These are phyloP conservation scores for Brachionus angularis DNA, from an alignment of 1,140 invertebrate species.

Conservation along the genomic window DNA sequence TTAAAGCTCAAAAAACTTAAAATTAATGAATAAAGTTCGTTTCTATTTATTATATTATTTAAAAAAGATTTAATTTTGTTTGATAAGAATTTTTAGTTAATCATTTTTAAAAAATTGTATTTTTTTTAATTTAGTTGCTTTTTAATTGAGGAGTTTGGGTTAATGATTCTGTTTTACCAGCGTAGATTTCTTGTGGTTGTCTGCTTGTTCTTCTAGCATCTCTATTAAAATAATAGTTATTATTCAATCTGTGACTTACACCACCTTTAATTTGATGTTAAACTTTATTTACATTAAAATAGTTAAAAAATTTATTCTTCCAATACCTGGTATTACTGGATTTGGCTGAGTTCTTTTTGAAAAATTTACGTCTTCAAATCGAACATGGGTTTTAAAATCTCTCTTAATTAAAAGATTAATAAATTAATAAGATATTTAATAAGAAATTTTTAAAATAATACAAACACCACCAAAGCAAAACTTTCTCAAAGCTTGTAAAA, in stretches of 20 bases:
- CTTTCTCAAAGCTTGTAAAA: constrained; percentile 19
- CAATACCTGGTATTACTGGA: not conserved
- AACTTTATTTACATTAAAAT: not conserved
- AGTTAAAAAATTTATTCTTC: no score
- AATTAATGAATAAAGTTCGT: no score
- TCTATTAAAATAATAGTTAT: not conserved
- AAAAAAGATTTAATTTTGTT: no score
- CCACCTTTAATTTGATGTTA: not conserved
- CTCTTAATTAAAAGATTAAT: not conserved
- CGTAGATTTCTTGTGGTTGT: constrained; percentile 14
- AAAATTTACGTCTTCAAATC: constrained; percentile 33
- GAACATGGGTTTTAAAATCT: constrained; percentile 35
- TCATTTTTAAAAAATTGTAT: no score
- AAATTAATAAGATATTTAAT: not conserved
- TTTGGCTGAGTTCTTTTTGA: not conserved
- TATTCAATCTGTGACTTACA: not conserved
- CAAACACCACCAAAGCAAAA: constrained; percentile 30
- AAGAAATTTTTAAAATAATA: not conserved
- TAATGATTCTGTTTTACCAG: not conserved
- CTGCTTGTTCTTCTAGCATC: constrained; percentile 29
- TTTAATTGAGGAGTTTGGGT: not conserved
- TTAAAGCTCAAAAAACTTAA: no score
- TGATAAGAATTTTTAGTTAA: no score
- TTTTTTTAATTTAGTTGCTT: not conserved
- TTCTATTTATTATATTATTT: no score